These are phyloP conservation scores for Antrozous pallidus DNA, from an alignment of 2,797 vertebrate species.

Conservation along the genomic window DNA sequence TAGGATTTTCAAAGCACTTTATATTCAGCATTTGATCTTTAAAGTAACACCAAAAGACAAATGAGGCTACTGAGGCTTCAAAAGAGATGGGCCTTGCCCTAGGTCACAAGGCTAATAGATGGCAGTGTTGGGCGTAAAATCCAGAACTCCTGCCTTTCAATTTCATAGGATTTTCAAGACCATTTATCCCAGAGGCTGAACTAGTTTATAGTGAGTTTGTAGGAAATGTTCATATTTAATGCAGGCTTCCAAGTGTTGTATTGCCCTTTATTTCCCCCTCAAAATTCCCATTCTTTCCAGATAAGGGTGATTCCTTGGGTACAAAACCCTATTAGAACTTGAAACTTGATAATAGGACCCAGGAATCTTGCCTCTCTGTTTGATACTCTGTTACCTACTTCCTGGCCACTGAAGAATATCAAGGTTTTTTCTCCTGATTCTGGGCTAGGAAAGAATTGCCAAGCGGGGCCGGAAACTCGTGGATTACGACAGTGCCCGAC, in stretches of 20 bases:
- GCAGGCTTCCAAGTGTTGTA: neutral
- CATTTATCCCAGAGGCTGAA: neutral
- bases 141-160: neutral
- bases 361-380: neutral
- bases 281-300: conserved; percentile 26
- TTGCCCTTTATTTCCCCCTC: neutral
- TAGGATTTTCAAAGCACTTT: neutral
- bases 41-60: neutral
- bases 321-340: conserved; percentile 25
- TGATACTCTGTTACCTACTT: neutral
- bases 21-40: conserved; percentile 7
- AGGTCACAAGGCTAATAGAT: neutral
- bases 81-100: neutral
- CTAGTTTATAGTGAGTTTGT: neutral
- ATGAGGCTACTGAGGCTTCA: neutral
- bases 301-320: neutral
- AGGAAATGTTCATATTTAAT: neutral
- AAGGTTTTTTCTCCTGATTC: conserved; percentile 23
- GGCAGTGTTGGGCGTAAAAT: neutral
- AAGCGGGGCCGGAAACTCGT: conserved; percentile 86
- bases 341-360: neutral
- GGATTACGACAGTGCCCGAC: conserved; percentile 86
- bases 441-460: conserved; percentile 83
- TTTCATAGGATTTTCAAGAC: neutral
- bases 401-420: neutral